Conservation (phyloP, 2,888 invertebrate genomes). For the Drosophila tanythrix region DNA sequence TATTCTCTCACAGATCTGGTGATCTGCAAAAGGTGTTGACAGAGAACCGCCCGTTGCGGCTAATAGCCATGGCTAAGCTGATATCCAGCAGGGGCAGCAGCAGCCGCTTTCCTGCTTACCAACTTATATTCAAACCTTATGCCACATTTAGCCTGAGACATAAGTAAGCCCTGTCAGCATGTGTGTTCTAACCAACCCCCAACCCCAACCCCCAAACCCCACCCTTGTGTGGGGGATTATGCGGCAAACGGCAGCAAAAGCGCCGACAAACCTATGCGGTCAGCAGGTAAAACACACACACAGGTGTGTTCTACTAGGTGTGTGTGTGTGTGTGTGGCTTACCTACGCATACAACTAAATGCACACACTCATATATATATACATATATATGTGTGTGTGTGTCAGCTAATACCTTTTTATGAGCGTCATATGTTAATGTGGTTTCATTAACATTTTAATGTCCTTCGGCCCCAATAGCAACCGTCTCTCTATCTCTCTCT, state of each 20-base stretch:
- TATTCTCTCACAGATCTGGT: slow-evolving; percentile 13
- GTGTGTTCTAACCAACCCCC: slow-evolving; percentile 44
- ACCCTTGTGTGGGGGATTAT: slow-evolving; percentile 62
- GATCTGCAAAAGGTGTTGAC: slow-evolving; percentile 24
- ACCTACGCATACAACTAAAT: slow-evolving; percentile 54
- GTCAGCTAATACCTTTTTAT: slow-evolving; percentile 77
- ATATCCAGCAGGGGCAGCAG: slow-evolving; percentile 36
- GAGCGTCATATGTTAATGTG: slow-evolving; percentile 79
- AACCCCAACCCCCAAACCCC: neutral
- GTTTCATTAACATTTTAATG: slow-evolving; percentile 82
- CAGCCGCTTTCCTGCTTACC: slow-evolving; percentile 36
- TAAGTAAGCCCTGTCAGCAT: slow-evolving; percentile 76
- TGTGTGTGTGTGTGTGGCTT: slow-evolving; percentile 37
- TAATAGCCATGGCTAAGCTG: slow-evolving; percentile 37
- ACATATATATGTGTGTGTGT: slow-evolving; percentile 37
- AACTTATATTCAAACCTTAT: slow-evolving; percentile 78
- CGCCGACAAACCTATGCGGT: slow-evolving; percentile 65
- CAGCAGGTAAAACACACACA: slow-evolving; percentile 56
- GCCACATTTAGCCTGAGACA: slow-evolving; percentile 63
- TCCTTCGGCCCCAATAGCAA: slow-evolving; percentile 50
- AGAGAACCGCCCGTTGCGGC: slow-evolving; percentile 9
- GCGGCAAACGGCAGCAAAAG: slow-evolving; percentile 62
- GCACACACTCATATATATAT: slow-evolving; percentile 37
- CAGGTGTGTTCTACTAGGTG: slow-evolving; percentile 47
- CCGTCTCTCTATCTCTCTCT: neutral